Percentiles rank a stretch among this genome's conserved stretches.
These are phyloP conservation scores for Columba janthina DNA, from an alignment of 2,113 vertebrate species.

Conservation along the genomic window DNA sequence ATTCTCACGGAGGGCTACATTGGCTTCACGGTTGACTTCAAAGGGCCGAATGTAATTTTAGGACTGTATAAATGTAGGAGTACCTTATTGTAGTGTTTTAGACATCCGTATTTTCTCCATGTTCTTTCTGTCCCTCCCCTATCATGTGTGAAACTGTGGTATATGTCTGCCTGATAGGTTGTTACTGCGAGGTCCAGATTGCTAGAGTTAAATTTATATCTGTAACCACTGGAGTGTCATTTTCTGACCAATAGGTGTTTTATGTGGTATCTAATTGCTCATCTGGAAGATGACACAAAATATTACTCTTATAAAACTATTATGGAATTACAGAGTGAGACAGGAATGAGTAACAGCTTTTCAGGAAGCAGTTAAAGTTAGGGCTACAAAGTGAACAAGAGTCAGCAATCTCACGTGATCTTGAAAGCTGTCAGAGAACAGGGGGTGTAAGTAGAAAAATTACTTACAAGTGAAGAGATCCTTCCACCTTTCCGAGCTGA, in stretches of 20 bases:
- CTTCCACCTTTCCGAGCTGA: background rate
- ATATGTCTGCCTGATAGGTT: background rate
- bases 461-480: background rate
- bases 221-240: background rate
- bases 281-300: background rate
- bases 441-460: background rate
- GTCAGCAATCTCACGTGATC: background rate
- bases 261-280: background rate
- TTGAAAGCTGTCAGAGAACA: background rate
- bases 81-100: background rate
- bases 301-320: background rate
- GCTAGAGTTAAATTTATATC: background rate
- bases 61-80: no score
- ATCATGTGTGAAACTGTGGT: fast-evolving
- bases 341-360: background rate
- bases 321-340: background rate
- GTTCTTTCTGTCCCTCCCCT: background rate
- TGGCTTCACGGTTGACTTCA: no score
- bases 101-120: background rate
- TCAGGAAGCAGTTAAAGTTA: background rate
- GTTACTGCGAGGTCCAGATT: background rate
- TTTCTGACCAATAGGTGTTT: background rate
- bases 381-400: background rate
- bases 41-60: no score
- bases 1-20: no score